Evolutionary conservation across 2,113 vertebrate genomes (phyloP), one percentile per base, ranked within the genome.

Genomic region (Oxygymnocypris stewartii): DNA sequence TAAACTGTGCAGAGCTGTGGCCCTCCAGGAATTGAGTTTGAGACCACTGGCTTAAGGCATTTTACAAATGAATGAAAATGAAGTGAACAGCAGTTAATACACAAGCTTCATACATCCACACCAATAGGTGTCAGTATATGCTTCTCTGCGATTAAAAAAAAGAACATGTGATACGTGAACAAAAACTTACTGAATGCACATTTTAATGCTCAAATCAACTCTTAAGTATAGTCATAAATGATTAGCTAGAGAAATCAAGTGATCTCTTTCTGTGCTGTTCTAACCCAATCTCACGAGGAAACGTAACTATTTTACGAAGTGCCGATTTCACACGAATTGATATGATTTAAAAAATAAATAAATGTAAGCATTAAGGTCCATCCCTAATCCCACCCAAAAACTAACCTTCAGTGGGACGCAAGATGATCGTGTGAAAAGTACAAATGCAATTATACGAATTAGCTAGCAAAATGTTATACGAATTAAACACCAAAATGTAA

Each of bases 181-280:
- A 42, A 63, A 80, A 80, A 10, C 37, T 6, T 79, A 42, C 10
- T 18, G 13, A 42, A 13, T 44, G 37, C 37, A 63, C 37, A 11
- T n/a, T 61, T 79, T 40, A 79, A 51, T 59, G 71, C 61, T 49
- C 25, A 61, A 49, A 47, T 42, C 11, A 35, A 69, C 25, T 54
- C 57, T 61, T 76, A 59, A 35, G 11, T 44, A 31, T 7, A 25
- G 16, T 42, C 37, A 63, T 25, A 25, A 14, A 74, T 5, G 57
- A 35, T 11, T 59, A 59, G 59, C 61, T 63, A 13, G 79, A 86
- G 73, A 86, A 69, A 51, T 49, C 73, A 69, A 75, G 37, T 59
- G 0, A 71, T 71, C 11, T 13, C 14, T 83, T 57, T 78, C 87
- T 79, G 37, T 84, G 35, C 35, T 40, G 9, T 13, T 16, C n/a